phyloP scores from a whole-genome alignment of 2,113 vertebrate species.

The Alethe castanea region DNA sequence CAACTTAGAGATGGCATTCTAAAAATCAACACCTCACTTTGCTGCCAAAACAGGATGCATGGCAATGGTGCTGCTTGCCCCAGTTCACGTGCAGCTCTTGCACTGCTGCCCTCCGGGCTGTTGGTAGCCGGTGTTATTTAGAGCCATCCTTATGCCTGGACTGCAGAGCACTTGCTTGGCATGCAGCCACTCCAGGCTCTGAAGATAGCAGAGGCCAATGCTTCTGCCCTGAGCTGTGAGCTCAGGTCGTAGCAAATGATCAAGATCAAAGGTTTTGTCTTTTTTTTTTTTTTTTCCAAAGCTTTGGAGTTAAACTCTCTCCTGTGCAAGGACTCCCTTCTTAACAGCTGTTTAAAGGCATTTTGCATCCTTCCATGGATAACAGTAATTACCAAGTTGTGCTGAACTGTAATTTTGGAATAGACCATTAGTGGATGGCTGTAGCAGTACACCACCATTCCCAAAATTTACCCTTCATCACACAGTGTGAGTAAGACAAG shows the following conservation, averaged over 20 bases:
- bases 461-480: background rate
- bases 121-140: constrained; percentile 39
- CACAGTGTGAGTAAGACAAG: background rate
- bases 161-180: constrained; percentile 30
- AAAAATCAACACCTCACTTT: background rate
- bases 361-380: background rate
- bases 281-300: background rate
- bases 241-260: background rate
- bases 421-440: background rate
- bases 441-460: background rate
- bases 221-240: constrained; percentile 1
- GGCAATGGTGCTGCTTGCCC: background rate
- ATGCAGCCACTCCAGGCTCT: constrained; percentile 17
- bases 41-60: background rate
- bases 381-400: background rate
- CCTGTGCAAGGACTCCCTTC: background rate
- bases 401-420: background rate
- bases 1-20: background rate
- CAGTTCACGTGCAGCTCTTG: background rate
- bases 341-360: background rate
- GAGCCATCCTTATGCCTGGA: background rate
- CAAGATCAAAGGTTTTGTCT: constrained; percentile 19
- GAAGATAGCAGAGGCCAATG: background rate
- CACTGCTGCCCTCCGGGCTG: constrained; percentile 15
- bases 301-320: background rate